A percentile compares a stretch with the other conserved stretches of the same genome.
Evolutionary conservation across 2,113 vertebrate genomes (phyloP).

Genomic region (Nannobrachium achirus): DNA sequence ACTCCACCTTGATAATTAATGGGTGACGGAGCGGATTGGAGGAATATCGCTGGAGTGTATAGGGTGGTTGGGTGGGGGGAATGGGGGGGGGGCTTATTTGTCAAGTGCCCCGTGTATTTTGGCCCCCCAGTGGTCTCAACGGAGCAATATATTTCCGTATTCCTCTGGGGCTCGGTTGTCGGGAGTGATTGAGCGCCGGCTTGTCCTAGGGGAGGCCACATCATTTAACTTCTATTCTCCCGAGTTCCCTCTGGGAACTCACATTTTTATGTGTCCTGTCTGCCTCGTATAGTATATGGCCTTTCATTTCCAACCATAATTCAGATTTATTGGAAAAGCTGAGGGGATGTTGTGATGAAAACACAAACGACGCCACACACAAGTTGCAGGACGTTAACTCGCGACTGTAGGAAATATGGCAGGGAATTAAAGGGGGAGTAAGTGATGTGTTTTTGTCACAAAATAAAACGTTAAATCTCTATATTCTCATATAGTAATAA

Average conservation of each 20-base stretch:
- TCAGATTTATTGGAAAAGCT: conserved; percentile 56
- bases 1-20: conserved; percentile 58
- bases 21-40: conserved; percentile 8
- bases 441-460: too few species aligned
- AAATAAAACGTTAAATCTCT: too few species aligned
- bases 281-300: conserved; percentile 41
- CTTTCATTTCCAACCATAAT: conserved; percentile 33
- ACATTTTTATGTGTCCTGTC: conserved; percentile 35
- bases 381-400: conserved; percentile 21
- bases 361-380: conserved; percentile 38
- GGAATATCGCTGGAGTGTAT: not conserved
- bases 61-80: too few species aligned
- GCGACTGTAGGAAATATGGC: conserved; percentile 53
- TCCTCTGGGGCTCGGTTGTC: conserved; percentile 62
- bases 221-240: conserved; percentile 70
- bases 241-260: conserved; percentile 38
- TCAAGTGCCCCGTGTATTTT: conserved; percentile 40
- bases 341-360: conserved; percentile 43
- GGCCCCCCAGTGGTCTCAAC: conserved; percentile 51
- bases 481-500: too few species aligned
- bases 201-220: conserved; percentile 67
- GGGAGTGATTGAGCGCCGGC: conserved; percentile 67
- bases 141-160: conserved; percentile 51
- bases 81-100: conserved; percentile 28
- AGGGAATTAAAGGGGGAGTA: conserved; percentile 33